Conservation (phyloP, 1,140 invertebrate species). For the Scylla paramamosain region DNA sequence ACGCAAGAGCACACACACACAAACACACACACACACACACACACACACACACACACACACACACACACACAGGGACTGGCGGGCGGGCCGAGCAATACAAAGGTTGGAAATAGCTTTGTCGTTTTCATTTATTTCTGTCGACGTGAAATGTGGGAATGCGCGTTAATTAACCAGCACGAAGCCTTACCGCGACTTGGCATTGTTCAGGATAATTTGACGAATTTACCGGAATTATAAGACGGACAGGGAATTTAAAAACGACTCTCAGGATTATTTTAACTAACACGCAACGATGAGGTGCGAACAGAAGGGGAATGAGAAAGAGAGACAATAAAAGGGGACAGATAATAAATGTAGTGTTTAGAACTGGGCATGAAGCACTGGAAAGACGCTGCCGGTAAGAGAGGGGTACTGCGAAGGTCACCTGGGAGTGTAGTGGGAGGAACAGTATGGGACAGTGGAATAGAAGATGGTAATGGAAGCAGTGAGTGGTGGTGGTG, state of each 20-base stretch:
- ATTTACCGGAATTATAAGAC: constrained; percentile 31
- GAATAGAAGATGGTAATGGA: constrained; percentile 2
- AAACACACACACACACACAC: constrained; percentile 7
- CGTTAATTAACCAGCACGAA: constrained; percentile 34
- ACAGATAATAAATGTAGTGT: not conserved
- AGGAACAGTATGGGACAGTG: not conserved
- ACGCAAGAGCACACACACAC: not conserved
- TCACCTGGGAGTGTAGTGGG: too few species aligned
- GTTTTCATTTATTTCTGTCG: not conserved
- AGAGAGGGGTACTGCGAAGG: not conserved
- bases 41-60: constrained; percentile 20
- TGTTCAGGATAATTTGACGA: constrained; percentile 30
- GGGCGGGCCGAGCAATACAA: not conserved
- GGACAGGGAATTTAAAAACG: not conserved
- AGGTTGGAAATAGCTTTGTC: not conserved
- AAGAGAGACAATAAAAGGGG: not conserved
- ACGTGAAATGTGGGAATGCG: constrained; percentile 19
- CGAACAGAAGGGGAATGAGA: not conserved
- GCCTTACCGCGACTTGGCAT: not conserved
- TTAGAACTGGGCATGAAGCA: not conserved
- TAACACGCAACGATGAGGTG: not conserved
- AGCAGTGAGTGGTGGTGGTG: not conserved
- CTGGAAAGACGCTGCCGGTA: not conserved
- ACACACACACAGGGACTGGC: not conserved
- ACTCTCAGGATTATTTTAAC: not conserved